Evolutionary conservation across 2,888 invertebrate species (phyloP).

Genomic region (Incurvaria masculella): DNA sequence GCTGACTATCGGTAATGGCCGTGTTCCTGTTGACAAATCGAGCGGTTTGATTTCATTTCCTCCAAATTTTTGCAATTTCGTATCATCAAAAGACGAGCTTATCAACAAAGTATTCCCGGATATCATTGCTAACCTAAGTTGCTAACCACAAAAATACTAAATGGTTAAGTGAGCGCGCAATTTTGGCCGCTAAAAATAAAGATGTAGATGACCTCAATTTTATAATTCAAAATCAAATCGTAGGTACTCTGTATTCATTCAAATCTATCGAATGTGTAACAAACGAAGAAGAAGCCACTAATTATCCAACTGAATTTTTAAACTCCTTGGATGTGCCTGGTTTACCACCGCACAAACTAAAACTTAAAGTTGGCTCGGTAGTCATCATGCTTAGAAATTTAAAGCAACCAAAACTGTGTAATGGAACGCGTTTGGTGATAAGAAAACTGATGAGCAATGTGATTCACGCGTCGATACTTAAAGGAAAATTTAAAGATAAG

Average conservation of each 20-base stretch:
- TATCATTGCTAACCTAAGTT: too few relatives aligned
- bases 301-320: slow-evolving; percentile 24
- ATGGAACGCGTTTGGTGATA: slow-evolving; percentile 16
- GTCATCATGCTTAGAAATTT: slow-evolving; percentile 22
- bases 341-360: slow-evolving; percentile 20
- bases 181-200: slow-evolving; percentile 26
- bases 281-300: slow-evolving; percentile 20
- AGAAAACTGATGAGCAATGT: slow-evolving; percentile 17
- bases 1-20: slow-evolving; percentile 26
- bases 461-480: slow-evolving; percentile 14
- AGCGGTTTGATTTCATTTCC: slow-evolving; percentile 25
- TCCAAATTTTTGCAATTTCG: slow-evolving; percentile 22
- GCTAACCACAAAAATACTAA: slow-evolving; percentile 19
- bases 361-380: slow-evolving; percentile 20
- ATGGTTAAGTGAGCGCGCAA: slow-evolving; percentile 22
- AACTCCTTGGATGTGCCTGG: slow-evolving; percentile 22
- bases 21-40: slow-evolving; percentile 20
- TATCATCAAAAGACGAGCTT: slow-evolving; percentile 16
- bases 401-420: slow-evolving; percentile 18
- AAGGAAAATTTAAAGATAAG: slow-evolving; percentile 7
- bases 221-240: slow-evolving; percentile 22
- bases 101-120: slow-evolving; percentile 9
- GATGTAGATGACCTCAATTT: slow-evolving; percentile 24
- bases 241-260: slow-evolving; percentile 17
- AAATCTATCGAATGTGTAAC: slow-evolving; percentile 21